Percentiles rank a stretch among this genome's conserved stretches.
These are phyloP conservation scores for Drosophila picticornis DNA, from an alignment of 2,888 invertebrate species.

Conservation along the genomic window DNA sequence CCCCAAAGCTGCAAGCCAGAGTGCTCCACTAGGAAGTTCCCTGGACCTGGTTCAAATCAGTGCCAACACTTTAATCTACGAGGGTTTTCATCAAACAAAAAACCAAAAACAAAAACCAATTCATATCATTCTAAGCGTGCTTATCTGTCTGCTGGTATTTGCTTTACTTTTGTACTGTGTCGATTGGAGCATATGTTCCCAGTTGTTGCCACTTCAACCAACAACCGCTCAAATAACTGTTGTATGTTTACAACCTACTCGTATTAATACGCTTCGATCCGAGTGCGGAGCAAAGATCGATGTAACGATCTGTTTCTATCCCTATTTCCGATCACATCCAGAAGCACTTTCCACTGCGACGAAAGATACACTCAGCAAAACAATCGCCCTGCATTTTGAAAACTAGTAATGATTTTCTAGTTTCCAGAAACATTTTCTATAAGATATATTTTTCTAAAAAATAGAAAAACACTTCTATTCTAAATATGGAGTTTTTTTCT, in stretches of 20 bases:
- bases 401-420: background rate
- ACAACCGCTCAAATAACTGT: background rate
- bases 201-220: conserved; percentile 18
- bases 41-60: background rate
- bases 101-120: background rate
- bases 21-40: conserved; percentile 1
- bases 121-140: background rate
- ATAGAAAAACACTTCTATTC: background rate
- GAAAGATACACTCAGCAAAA: background rate
- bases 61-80: background rate
- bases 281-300: too few species aligned
- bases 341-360: background rate
- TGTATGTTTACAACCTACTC: background rate
- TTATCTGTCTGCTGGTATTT: conserved; percentile 10
- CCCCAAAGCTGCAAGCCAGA: background rate
- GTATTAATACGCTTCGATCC: too few species aligned
- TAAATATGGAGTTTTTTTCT: background rate
- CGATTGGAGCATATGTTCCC: conserved; percentile 4
- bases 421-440: background rate
- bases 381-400: background rate
- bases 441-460: too few species aligned
- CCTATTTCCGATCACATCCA: background rate
- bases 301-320: too few species aligned
- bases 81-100: background rate
- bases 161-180: background rate